Evolutionary conservation across 92 coral and sea anemone species (phyloP), one percentile per base, ranked within the genome.

Genomic region (Meandrina meandrites): DNA sequence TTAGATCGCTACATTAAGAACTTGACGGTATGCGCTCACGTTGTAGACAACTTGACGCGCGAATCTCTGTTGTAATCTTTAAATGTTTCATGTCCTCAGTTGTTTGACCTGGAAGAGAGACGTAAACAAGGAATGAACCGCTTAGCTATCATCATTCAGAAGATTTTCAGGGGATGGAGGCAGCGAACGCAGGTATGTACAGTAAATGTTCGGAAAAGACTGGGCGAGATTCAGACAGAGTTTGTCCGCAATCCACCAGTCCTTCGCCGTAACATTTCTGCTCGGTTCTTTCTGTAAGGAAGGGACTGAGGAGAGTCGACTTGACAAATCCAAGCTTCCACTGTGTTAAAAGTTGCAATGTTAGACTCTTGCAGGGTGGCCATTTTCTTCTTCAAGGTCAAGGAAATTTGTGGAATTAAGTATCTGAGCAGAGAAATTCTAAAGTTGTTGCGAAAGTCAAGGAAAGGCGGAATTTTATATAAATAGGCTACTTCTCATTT

Each of bases 61-160:
- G 13, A 12, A 66, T n/a, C 17, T 22, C 8, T 34, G 21, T 18
- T 34, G 48, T 73, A 6, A 34, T 1, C 77, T 19, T 18, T 5
- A 36, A 34, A 13, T 72, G n/a, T 72, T 16, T 36, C 3, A 7
- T 73, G 48, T 81, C 77, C 85, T 60, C 88, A 97, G 99, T 80
- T 97, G 88, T 97, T 97, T 75, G 94, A 91, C 28, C 88, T 97
- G 90, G 99, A 97, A 87, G 99, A 95, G 83, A 93, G 78, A 69
- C 92, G 99, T n/a, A 92, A 91, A 62, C 88, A 95, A 35, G 91
- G 87, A 51, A 91, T 97, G 96, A 90, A 97, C 30, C 93, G 93
- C 88, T 86, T 97, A 58, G 99, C 99, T 53, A 90, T 95, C 58
- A 84, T 95, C 80, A 97, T 97, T 83, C 99, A 97, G 88, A 93